These are phyloP conservation scores for Dugesia japonica DNA, from an alignment of 2,888 invertebrate genomes.

Conservation along the genomic window DNA sequence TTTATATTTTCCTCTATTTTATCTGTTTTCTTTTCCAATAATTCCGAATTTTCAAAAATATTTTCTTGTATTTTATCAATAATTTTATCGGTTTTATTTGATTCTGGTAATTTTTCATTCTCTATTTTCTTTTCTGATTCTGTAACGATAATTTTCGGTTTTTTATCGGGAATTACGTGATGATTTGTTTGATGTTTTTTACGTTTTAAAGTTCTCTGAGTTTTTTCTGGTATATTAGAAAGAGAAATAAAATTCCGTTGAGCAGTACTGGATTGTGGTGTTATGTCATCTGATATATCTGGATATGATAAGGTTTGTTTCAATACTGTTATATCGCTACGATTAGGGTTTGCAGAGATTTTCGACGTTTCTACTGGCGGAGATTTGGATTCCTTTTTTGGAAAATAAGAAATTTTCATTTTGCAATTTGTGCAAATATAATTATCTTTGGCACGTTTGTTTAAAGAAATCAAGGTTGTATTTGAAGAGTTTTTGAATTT, in stretches of 20 bases:
- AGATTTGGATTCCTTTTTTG: background rate
- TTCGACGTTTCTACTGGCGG: background rate
- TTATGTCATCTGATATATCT: background rate
- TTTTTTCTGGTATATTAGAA: background rate
- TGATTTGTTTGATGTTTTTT: background rate
- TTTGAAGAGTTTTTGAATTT: background rate
- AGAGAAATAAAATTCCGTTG: background rate
- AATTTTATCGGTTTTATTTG: background rate
- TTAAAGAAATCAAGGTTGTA: background rate
- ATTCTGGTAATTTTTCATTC: background rate
- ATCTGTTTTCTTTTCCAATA: background rate
- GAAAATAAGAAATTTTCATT: conserved; percentile 1
- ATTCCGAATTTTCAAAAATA: background rate
- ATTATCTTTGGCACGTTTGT: conserved; percentile 1
- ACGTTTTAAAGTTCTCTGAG: background rate
- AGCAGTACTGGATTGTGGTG: background rate
- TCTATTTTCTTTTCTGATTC: background rate
- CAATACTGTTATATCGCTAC: background rate
- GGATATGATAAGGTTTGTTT: conserved; percentile 8
- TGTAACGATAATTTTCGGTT: background rate
- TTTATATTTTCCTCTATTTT: background rate
- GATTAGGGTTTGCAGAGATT: background rate
- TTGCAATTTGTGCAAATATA: conserved; percentile 4
- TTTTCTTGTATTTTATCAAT: background rate
- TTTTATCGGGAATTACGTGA: background rate